A percentile compares a stretch with the other conserved stretches of the same genome.
These are phyloP conservation scores for Drosophila seguyi DNA, from an alignment of 1,140 invertebrate genomes.

Conservation along the genomic window DNA sequence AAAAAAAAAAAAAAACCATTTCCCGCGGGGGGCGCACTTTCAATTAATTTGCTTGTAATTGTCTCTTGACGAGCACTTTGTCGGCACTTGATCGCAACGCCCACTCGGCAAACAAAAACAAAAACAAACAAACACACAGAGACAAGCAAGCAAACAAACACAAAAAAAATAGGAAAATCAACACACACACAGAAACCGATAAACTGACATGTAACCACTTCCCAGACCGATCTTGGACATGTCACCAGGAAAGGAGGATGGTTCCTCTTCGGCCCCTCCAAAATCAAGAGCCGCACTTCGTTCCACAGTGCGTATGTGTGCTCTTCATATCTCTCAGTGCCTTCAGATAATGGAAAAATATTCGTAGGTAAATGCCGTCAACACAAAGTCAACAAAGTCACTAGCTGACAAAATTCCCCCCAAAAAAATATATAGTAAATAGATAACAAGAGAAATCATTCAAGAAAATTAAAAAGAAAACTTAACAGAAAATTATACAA, in stretches of 20 bases:
- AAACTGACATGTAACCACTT: conserved; percentile 10
- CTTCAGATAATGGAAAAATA: conserved; percentile 19
- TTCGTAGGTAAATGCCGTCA: conserved; percentile 16
- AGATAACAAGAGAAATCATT: neutral
- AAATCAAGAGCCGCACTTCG: neutral
- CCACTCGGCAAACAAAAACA: conserved; percentile 48
- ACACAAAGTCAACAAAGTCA: conserved; percentile 2
- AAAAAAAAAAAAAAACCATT: neutral
- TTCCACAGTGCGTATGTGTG: conserved; percentile 19
- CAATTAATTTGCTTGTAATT: conserved; percentile 81
- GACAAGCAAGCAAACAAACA: conserved; percentile 6
- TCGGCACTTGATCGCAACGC: conserved; percentile 66
- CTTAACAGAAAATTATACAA: neutral
- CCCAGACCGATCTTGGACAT: conserved; percentile 23
- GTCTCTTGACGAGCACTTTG: conserved; percentile 78
- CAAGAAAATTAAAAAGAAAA: neutral
- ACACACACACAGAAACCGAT: conserved; percentile 17
- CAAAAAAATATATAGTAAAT: neutral
- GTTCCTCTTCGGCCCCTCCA: neutral
- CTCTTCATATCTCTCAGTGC: conserved; percentile 8
- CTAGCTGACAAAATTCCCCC: neutral
- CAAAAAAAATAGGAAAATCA: conserved; percentile 5
- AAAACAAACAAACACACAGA: neutral
- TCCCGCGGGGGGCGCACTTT: conserved; percentile 43
- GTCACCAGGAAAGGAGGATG: conserved; percentile 1